Evolutionary conservation across 2,888 invertebrate genomes (phyloP).

Genomic region (Eugnorisma glareosa): DNA sequence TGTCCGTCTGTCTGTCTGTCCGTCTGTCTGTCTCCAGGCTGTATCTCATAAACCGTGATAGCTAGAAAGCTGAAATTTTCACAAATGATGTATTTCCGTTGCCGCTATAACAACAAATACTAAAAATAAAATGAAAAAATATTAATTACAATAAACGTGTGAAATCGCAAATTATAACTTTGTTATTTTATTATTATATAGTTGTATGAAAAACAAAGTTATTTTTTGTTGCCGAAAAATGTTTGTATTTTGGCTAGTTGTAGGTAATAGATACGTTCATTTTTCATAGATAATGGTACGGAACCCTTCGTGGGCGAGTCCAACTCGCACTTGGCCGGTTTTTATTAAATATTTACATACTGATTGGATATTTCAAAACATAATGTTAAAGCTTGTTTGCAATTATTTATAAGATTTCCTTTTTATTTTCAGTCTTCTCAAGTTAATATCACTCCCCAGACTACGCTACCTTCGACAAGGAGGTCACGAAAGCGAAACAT

Average conservation of each 20-base stretch:
- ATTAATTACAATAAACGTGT: constrained; percentile 45
- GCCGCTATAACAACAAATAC: constrained; percentile 51
- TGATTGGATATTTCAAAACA: constrained; percentile 55
- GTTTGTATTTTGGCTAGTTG: constrained; percentile 50
- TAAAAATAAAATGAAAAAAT: constrained; percentile 44
- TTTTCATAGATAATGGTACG: constrained; percentile 33
- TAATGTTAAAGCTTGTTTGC: constrained; percentile 59
- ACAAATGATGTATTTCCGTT: constrained; percentile 45
- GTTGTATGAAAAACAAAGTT: constrained; percentile 51
- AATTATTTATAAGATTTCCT: constrained; percentile 60
- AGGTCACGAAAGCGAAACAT: constrained; percentile 57
- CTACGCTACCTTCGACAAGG: constrained; percentile 57
- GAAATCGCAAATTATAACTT: constrained; percentile 49
- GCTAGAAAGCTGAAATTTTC: constrained; percentile 37
- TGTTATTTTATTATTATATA: constrained; percentile 38
- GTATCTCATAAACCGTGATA: constrained; percentile 30
- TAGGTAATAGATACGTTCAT: constrained; percentile 50
- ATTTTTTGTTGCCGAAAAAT: constrained; percentile 49
- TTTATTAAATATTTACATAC: constrained; percentile 49
- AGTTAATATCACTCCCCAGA: constrained; percentile 58
- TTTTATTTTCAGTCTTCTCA: constrained; percentile 60
- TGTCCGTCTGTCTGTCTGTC: background rate
- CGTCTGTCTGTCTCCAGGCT: constrained; percentile 27
- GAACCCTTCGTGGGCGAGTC: constrained; percentile 24
- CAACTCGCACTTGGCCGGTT: constrained; percentile 28